A percentile compares a stretch with the other conserved stretches of the same genome.
These are phyloP conservation scores for Gonioctena quinquepunctata DNA, from an alignment of 1,140 invertebrate species.

Conservation along the genomic window DNA sequence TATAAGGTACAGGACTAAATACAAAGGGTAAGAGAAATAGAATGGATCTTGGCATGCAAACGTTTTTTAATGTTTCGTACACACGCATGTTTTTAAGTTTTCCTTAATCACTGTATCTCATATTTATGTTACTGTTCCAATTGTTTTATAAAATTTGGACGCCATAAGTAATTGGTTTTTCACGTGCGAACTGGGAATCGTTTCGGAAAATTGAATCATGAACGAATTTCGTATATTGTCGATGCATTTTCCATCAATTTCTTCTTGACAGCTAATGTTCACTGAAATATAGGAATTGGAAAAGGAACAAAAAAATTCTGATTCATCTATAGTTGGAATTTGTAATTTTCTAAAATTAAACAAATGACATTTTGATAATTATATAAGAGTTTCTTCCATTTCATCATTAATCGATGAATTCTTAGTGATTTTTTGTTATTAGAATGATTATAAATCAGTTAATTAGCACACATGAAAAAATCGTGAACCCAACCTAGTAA, in stretches of 20 bases:
- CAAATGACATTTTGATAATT: too few species aligned
- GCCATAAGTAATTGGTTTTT: slow-evolving; percentile 20
- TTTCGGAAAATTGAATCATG: not conserved
- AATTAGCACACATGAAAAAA: too few species aligned
- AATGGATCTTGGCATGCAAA: slow-evolving; percentile 30
- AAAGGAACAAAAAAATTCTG: not conserved
- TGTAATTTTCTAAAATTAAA: too few species aligned
- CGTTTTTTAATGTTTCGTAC: slow-evolving; percentile 33
- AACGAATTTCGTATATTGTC: not conserved
- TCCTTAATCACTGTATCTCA: slow-evolving; percentile 30
- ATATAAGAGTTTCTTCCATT: too few species aligned
- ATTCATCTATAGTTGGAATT: too few species aligned
- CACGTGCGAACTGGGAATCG: slow-evolving; percentile 5
- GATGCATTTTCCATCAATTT: not conserved
- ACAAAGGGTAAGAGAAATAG: slow-evolving; percentile 24
- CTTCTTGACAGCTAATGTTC: not conserved
- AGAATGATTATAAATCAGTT: too few species aligned
- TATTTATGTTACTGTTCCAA: slow-evolving; percentile 21
- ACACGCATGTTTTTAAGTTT: slow-evolving; percentile 33
- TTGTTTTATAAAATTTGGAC: slow-evolving; percentile 23
- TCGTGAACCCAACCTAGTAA: too few species aligned
- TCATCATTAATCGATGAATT: too few species aligned
- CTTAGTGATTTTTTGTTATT: too few species aligned
- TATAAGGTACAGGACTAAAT: slow-evolving; percentile 21
- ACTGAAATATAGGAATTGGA: not conserved